Conservation (phyloP, 2,888 invertebrate genomes). For the Isotomurus palustris region DNA sequence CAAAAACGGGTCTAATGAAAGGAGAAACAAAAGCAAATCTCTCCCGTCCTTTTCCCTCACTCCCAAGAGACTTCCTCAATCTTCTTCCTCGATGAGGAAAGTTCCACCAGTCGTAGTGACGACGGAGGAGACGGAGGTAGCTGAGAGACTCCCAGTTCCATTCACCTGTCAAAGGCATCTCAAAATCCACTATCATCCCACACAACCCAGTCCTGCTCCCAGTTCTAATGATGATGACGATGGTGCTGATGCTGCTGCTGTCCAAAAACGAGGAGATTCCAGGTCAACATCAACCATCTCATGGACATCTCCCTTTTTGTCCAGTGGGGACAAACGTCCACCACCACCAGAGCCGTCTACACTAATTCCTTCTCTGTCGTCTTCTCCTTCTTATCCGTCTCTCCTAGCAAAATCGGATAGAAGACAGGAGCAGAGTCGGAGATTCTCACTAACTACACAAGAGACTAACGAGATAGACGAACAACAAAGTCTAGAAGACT, state of each 20-base stretch:
- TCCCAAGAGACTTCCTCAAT: background rate
- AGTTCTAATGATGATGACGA: background rate
- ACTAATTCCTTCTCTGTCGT: no score
- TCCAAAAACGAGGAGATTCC: background rate
- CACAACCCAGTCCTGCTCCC: background rate
- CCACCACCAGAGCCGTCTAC: background rate
- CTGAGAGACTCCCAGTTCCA: background rate
- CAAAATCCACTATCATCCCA: background rate
- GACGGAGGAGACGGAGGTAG: background rate
- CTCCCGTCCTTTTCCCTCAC: constrained; percentile 4
- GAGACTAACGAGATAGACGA: background rate
- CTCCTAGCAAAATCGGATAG: no score
- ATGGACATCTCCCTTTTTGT: background rate
- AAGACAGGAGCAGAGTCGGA: no score
- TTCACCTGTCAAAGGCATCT: constrained; percentile 15
- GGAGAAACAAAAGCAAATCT: background rate
- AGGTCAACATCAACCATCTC: no score
- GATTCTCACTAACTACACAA: no score
- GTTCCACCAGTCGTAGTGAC: no score
- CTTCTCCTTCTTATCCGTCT: no score
- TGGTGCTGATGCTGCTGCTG: background rate
- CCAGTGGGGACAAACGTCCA: background rate
- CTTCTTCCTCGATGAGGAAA: no score
- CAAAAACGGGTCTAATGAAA: background rate
- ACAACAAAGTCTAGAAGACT: background rate